These are phyloP conservation scores for Rousettus leschenaultii DNA, from an alignment of 2,113 vertebrate species.

Conservation along the genomic window DNA sequence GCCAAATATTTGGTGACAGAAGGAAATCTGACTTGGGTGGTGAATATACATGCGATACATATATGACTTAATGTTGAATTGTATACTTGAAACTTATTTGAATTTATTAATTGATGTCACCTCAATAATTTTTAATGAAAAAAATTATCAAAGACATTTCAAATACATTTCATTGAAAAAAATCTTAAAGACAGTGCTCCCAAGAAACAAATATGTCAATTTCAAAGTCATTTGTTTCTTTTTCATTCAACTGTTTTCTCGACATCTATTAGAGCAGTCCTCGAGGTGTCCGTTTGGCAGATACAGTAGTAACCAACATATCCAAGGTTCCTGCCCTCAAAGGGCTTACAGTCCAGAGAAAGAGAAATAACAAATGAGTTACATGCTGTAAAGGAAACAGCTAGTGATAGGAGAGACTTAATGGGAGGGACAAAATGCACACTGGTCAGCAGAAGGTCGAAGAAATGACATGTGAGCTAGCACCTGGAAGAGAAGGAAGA, in stretches of 20 bases:
- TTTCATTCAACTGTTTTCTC: neutral
- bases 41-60: too few relatives aligned
- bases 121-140: too few relatives aligned
- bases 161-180: neutral
- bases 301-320: neutral
- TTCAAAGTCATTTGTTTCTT: neutral
- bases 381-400: neutral
- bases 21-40: too few relatives aligned
- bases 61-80: too few relatives aligned
- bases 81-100: too few relatives aligned
- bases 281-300: neutral
- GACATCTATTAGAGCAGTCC: neutral
- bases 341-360: neutral
- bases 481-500: neutral
- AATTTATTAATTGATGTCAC: too few relatives aligned
- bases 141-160: neutral
- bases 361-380: neutral
- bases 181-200: neutral
- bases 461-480: neutral
- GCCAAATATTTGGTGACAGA: too few relatives aligned
- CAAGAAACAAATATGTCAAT: neutral
- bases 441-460: neutral
- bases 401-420: neutral
- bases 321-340: neutral
- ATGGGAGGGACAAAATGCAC: neutral